Evolutionary conservation across 2,113 vertebrate genomes (phyloP), one percentile per base, ranked within the genome.

Genomic region (Tyto alba): DNA sequence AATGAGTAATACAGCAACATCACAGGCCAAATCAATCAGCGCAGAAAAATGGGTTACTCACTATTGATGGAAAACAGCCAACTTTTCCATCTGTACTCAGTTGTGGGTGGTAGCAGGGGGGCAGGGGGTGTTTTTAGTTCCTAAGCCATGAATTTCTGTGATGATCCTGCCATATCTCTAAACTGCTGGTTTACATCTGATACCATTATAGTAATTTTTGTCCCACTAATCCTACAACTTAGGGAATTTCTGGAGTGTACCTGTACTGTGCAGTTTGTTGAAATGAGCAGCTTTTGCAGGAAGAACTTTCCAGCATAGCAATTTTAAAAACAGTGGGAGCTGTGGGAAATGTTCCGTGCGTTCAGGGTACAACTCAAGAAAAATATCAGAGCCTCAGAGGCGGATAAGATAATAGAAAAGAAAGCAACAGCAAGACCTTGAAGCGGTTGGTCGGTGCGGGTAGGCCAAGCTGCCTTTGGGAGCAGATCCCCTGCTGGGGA

Each of bases 41-140:
- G 84, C n/a, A 69, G 88, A 93, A 95, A 96, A 93, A 96, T 85
- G 52, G 63, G 88, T 94, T 96, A 74, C 63, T 95, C 85, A 59
- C 80, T 85, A 60, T 29, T 77, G 75, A 53, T 96, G 90, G 90
- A 91, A 79, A 93, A 36, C 19, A 71, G 95, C 92, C 95, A 97
- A 4, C 25, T 96, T 68, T 53, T 94, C 84, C 89, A 93, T 95
- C 85, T 94, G 62, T 66, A 59, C 76, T 88, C 50, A 23, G 67
- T 67, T 92, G 74, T 50, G 1, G n/a, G 13, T 52, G 30, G 48
- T 43, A 12, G 36, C 25, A 47, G 38, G 11, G 62, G 60, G n/a
- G 27, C 5, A 74, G 23, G 32, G 63, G 18, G 19, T 40, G 30
- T n/a, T n/a, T 25, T 53, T 55, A 10, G 60, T 62, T 95, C 72